Conservation (phyloP, 2,797 vertebrate species). For the Anguilla obscura region DNA sequence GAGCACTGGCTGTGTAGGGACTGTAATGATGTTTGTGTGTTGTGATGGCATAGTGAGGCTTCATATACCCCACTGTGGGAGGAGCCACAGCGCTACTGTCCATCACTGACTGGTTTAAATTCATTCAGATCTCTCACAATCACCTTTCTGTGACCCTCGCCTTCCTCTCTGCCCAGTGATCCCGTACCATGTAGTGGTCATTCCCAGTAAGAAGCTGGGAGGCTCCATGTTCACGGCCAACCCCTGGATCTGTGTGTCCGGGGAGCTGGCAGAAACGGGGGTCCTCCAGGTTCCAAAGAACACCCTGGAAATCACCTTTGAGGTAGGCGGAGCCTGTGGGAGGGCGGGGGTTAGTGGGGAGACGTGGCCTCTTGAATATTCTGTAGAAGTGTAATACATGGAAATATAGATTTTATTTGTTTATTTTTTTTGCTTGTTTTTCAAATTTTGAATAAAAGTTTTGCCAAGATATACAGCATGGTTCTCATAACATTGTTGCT, state of each 20-base stretch:
- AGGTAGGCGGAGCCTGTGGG: conserved; percentile 70
- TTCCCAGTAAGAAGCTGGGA: conserved; percentile 95
- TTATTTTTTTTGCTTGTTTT: background rate
- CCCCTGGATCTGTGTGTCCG: conserved; percentile 98
- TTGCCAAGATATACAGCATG: background rate
- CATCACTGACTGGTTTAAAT: too few species aligned
- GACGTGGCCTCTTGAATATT: background rate
- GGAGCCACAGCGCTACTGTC: too few species aligned
- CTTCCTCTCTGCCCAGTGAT: conserved; percentile 79
- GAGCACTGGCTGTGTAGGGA: background rate
- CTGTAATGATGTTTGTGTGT: background rate
- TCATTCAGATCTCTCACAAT: background rate
- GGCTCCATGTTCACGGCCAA: conserved; percentile 99
- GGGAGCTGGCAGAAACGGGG: conserved; percentile 93
- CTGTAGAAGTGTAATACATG: too few species aligned
- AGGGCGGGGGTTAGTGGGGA: background rate
- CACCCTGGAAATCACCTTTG: conserved; percentile 94
- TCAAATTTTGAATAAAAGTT: background rate
- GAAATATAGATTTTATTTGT: too few species aligned
- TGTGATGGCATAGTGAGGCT: too few species aligned
- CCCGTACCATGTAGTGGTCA: conserved; percentile 91
- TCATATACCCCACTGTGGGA: too few species aligned
- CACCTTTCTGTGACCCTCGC: background rate
- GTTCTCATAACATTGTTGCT: background rate
- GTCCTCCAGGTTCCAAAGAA: conserved; percentile 94